Base-by-base conservation (phyloP, 2,888 invertebrate species). In the Luffia ferchaultella region DNA sequence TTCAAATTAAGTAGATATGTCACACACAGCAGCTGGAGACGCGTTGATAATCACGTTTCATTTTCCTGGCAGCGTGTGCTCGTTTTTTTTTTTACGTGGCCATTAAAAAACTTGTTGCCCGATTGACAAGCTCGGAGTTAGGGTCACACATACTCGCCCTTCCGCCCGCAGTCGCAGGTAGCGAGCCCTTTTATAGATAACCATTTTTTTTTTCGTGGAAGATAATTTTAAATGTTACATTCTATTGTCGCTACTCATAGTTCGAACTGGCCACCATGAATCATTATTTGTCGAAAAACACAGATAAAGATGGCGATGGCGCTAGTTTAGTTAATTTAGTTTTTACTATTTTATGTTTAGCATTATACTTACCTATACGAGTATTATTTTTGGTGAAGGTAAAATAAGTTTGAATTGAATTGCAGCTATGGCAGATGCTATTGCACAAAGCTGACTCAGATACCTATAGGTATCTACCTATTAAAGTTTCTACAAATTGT, bases 131-230 rank as follows among this genome's bases (percentile, higher is more conserved):
- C 30, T 12, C 30, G 30, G 5, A 12, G 5, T n/a, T n/a, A 3
- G 30, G 30, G 30, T 30, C 30, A 30, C 30, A 30, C 30, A 12
- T 12, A n/a, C 3, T n/a, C 43, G 43, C 43, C 43, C 43, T 42
- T 42, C 43, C 43, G 43, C 43, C 16, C 43, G n/a, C 43, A n/a
- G 16, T 5, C 16, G 43, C 16, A 42, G 43, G n/a, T 16, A 42
- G 43, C 43, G 16, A 42, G n/a, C 43, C 43, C 43, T 42, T 42
- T 42, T n/a, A 16, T 42, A 42, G 16, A 42, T 30, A 30, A 30
- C 30, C 30, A 12, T 12, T 30, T 30, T 30, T 30, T 30, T 30
- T 30, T 30, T 30, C 30, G 30, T 7, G 5, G 30, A 12, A 30
- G 30, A 30, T 30, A 30, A 30, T 30, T 3, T 30, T 30, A 30